These are phyloP conservation scores for Ectropis grisescens DNA, from an alignment of 1,140 invertebrate species.

Conservation along the genomic window DNA sequence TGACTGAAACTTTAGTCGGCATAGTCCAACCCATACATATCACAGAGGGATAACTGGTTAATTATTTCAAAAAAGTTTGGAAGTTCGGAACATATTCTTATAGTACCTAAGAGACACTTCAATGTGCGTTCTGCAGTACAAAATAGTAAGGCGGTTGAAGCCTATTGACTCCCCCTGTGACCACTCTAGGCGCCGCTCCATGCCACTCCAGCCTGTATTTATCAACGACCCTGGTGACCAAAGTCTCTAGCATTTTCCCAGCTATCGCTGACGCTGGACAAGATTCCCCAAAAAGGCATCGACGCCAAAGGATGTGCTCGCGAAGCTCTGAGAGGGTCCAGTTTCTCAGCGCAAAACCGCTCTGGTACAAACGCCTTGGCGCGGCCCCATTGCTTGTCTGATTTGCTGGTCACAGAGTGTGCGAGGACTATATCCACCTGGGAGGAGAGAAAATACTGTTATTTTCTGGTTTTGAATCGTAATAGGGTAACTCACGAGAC, in stretches of 20 bases:
- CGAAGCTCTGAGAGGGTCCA: slow-evolving; percentile 35
- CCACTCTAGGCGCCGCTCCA: slow-evolving; percentile 32
- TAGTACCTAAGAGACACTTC: too few species aligned
- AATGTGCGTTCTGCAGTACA: slow-evolving; percentile 53
- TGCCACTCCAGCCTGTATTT: slow-evolving; percentile 57
- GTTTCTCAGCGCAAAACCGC: slow-evolving; percentile 41
- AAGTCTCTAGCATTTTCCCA: slow-evolving; percentile 24
- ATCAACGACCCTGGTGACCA: slow-evolving; percentile 33
- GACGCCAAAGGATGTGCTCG: slow-evolving; percentile 39
- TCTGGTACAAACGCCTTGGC: slow-evolving; percentile 50
- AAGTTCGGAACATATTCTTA: too few species aligned
- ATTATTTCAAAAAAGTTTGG: too few species aligned
- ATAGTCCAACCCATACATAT: too few species aligned
- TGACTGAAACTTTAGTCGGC: too few species aligned
- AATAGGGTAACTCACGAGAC: too few species aligned
- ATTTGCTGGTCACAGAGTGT: slow-evolving; percentile 46
- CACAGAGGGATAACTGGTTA: too few species aligned
- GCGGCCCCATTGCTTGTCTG: slow-evolving; percentile 42
- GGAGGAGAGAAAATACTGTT: slow-evolving; percentile 6
- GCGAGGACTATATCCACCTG: slow-evolving; percentile 59
- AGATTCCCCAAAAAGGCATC: slow-evolving; percentile 36
- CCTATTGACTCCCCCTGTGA: slow-evolving; percentile 38
- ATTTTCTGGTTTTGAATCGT: too few species aligned
- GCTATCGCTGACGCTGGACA: slow-evolving; percentile 39
- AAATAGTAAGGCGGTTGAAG: slow-evolving; percentile 49